Percentiles rank a stretch among this genome's conserved stretches.
These are phyloP conservation scores for Ammodytes dubius DNA, from an alignment of 2,113 vertebrate genomes.

Conservation along the genomic window DNA sequence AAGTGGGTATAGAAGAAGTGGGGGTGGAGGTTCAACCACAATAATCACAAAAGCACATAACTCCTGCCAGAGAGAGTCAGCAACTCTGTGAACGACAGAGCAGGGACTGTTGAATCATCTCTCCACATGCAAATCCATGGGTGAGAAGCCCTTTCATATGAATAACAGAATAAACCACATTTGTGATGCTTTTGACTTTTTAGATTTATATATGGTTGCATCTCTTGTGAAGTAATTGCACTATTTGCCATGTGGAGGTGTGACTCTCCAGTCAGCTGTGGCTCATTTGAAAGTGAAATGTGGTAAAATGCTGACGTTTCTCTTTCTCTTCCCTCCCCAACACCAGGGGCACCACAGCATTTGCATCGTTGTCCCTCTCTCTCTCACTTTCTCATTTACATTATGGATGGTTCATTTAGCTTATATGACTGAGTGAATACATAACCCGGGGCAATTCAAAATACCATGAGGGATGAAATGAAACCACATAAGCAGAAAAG, in stretches of 20 bases:
- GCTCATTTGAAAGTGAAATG: constrained; percentile 78
- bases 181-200: constrained; percentile 31
- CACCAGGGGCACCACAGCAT: constrained; percentile 69
- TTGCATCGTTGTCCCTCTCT: constrained; percentile 70
- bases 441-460: constrained; percentile 79
- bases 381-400: constrained; percentile 79
- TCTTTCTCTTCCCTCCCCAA: constrained; percentile 61
- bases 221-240: constrained; percentile 60
- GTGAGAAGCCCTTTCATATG: constrained; percentile 11
- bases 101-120: constrained; percentile 32
- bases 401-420: constrained; percentile 84
- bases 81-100: constrained; percentile 45
- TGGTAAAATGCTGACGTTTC: constrained; percentile 75
- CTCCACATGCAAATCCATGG: constrained; percentile 30
- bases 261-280: constrained; percentile 59
- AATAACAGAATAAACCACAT: constrained; percentile 37
- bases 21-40: constrained; percentile 45
- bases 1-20: constrained; percentile 37
- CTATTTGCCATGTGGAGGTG: constrained; percentile 49
- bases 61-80: constrained; percentile 45
- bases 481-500: constrained; percentile 70
- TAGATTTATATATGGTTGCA: constrained; percentile 44
- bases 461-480: constrained; percentile 66
- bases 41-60: constrained; percentile 46
- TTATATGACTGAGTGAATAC: constrained; percentile 80